These are phyloP conservation scores for Eilema sororculum DNA, from an alignment of 2,888 invertebrate genomes.

Conservation along the genomic window DNA sequence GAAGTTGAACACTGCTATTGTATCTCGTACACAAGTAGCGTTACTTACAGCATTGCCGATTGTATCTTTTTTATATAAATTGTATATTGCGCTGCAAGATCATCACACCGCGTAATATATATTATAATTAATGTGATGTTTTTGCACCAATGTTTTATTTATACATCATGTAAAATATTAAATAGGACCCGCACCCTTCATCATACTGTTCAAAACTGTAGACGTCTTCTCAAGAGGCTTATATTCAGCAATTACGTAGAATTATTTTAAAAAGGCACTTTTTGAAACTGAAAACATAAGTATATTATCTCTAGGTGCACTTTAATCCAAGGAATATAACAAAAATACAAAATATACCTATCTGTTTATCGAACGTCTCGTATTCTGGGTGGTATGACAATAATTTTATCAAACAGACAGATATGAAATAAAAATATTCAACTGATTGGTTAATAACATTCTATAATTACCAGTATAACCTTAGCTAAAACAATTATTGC, in stretches of 20 bases:
- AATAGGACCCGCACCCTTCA: conserved; percentile 20
- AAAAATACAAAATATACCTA: background rate
- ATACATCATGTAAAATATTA: conserved; percentile 22
- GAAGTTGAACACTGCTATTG: conserved; percentile 29
- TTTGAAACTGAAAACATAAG: conserved; percentile 59
- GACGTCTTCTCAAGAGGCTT: background rate
- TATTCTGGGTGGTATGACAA: conserved; percentile 4
- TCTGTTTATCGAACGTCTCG: conserved; percentile 22
- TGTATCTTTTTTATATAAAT: conserved; percentile 23
- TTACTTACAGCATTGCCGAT: conserved; percentile 10
- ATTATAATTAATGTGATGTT: conserved; percentile 34
- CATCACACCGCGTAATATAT: conserved; percentile 7
- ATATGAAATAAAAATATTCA: conserved; percentile 33
- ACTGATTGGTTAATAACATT: conserved; percentile 39
- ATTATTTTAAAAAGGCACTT: conserved; percentile 70
- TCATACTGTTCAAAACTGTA: background rate
- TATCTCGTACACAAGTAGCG: conserved; percentile 31
- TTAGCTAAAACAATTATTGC: conserved; percentile 11
- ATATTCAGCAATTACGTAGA: conserved; percentile 33
- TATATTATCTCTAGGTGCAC: conserved; percentile 62
- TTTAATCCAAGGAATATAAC: background rate
- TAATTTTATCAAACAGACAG: conserved; percentile 20
- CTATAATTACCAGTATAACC: conserved; percentile 15
- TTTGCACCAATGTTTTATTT: conserved; percentile 23
- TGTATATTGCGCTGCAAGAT: conserved; percentile 21